phyloP scores from a whole-genome alignment of 2,888 invertebrate genomes.

The Suillia variegata region DNA sequence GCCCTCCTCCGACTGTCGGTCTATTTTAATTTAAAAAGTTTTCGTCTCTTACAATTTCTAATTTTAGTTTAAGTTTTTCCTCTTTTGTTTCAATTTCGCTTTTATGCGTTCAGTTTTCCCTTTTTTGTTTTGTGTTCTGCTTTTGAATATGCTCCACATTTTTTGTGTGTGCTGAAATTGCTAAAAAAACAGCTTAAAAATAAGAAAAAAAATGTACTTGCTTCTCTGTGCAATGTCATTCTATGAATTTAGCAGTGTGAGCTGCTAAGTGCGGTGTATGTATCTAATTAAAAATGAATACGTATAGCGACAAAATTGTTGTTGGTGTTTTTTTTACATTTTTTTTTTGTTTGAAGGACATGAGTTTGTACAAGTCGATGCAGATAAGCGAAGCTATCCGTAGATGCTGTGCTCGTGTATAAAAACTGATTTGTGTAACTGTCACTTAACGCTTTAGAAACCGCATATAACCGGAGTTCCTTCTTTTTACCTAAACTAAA shows the following conservation, averaged over 20 bases:
- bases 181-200: no score
- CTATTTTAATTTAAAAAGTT: not conserved
- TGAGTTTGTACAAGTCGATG: no score
- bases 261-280: conserved; percentile 37
- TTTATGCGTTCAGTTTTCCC: conserved; percentile 25
- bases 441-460: no score
- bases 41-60: not conserved
- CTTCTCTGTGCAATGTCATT: conserved; percentile 21
- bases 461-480: no score
- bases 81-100: not conserved
- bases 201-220: conserved; percentile 15
- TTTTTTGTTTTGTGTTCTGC: conserved; percentile 23
- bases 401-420: no score
- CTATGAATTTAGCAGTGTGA: conserved; percentile 10
- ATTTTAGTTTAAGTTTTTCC: not conserved
- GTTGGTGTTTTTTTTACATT: no score
- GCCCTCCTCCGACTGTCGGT: no score
- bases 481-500: no score
- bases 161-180: not conserved
- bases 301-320: conserved; percentile 42
- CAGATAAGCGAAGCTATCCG: no score
- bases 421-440: no score
- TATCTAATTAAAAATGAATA: conserved; percentile 51
- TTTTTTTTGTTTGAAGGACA: conserved; percentile 57
- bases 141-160: not conserved